Base-by-base conservation (phyloP, 2,797 vertebrate genomes). In the Dromococcyx pavoninus region DNA sequence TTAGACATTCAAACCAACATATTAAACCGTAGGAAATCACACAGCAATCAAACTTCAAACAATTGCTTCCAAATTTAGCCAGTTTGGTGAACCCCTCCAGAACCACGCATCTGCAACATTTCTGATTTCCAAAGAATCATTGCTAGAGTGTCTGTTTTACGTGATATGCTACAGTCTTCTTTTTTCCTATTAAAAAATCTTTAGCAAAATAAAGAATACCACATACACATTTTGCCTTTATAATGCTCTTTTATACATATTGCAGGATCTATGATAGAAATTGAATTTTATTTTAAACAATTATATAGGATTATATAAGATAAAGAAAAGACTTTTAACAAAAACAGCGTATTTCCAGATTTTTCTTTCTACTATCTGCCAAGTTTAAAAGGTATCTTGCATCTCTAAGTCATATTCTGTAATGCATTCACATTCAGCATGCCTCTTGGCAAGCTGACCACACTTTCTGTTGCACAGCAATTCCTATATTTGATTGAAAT, bases 1-100 rank as follows among this genome's bases (percentile, higher is more conserved):
- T 93, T 66, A 82, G 93, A 94, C 84, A 74, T 35, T 64, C 82
- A 88, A 95, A 9, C 8, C 28, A 79, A 64, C 74, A 81, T 64
- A 91, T 86, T 85, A 90, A 86, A 46, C 71, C 82, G 56, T 10
- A 79, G 67, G 71, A 79, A 92, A 93, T 25, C 18, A 67, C 76
- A 85, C 3, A 70, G 48, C 57, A 90, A 77, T 64, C 77, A 67
- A 60, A 73, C 88, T 87, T 61, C 32, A 32, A 85, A 69, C 43
- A 73, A 70, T 61, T 81, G 73, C 51, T 78, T n/a, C n/a, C n/a
- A n/a, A n/a, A n/a, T n/a, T n/a, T n/a, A n/a, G n/a, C n/a, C n/a
- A n/a, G n/a, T n/a, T 57, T 72, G 39, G 33, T 70, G 35, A 75
- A 78, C 17, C n/a, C 66, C 51, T 84, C 65, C 18, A 4, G 8